phyloP scores from a whole-genome alignment of 2,888 invertebrate genomes.

The Epinotia brunnichana region DNA sequence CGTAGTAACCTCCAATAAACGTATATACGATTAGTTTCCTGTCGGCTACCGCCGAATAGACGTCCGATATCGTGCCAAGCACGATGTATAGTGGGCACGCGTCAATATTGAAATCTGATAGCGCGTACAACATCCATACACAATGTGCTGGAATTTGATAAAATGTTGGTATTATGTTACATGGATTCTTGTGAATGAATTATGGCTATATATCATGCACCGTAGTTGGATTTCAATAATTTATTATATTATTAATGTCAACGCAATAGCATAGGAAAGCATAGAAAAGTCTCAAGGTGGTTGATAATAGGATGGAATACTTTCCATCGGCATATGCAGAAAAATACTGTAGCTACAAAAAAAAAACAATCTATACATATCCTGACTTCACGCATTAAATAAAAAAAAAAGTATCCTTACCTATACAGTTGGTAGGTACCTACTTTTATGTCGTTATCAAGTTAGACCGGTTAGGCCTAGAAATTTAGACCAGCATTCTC shows the following conservation, averaged over 20 bases:
- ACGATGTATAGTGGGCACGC: slow-evolving; percentile 47
- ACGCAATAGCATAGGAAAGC: background rate
- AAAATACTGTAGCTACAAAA: too few relatives aligned
- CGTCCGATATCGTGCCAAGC: slow-evolving; percentile 25
- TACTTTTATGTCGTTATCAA: slow-evolving; percentile 3
- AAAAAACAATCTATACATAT: too few relatives aligned
- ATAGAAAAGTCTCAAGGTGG: background rate
- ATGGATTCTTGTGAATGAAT: background rate
- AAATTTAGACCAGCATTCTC: slow-evolving; percentile 35
- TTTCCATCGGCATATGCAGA: background rate
- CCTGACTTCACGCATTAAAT: background rate
- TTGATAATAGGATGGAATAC: background rate
- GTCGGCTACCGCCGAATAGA: slow-evolving; percentile 7
- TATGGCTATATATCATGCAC: background rate
- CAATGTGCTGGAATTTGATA: slow-evolving; percentile 25
- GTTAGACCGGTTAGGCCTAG: slow-evolving; percentile 10
- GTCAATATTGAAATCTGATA: slow-evolving; percentile 36
- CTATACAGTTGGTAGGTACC: too few relatives aligned
- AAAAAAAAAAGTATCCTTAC: background rate
- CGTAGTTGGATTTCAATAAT: slow-evolving; percentile 1
- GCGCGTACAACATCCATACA: slow-evolving; percentile 27
- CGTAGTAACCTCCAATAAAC: background rate
- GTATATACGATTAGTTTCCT: background rate
- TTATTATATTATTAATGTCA: background rate
- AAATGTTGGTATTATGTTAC: slow-evolving; percentile 30